A percentile compares a stretch with the other conserved stretches of the same genome.
Evolutionary conservation across 2,113 vertebrate species (phyloP).

Genomic region (Brienomyrus longianalis): DNA sequence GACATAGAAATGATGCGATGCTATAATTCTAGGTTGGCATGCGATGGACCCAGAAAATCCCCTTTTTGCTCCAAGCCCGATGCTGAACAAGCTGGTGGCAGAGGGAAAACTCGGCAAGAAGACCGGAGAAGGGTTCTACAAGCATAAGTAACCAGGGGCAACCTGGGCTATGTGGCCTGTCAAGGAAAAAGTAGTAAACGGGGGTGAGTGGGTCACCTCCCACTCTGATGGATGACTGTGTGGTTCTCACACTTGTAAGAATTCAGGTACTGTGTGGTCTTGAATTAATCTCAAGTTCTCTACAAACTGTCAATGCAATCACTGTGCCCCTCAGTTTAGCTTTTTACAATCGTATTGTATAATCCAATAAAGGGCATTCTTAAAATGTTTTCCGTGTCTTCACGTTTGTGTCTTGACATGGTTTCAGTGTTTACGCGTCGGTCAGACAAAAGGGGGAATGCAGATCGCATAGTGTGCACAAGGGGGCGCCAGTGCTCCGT

Average conservation of each 20-base stretch:
- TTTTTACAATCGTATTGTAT: background rate
- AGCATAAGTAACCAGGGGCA: slow-evolving; percentile 66
- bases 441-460: background rate
- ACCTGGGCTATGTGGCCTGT: background rate
- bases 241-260: background rate
- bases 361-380: background rate
- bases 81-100: slow-evolving; percentile 77
- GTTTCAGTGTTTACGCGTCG: background rate
- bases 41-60: slow-evolving; percentile 69
- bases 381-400: background rate
- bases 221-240: background rate
- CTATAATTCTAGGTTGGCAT: slow-evolving; percentile 71
- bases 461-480: background rate
- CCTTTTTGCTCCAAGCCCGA: slow-evolving; percentile 65
- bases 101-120: slow-evolving; percentile 90
- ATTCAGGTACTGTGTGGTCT: background rate
- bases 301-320: background rate
- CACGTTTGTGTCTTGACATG: background rate
- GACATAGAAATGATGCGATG: background rate
- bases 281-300: background rate
- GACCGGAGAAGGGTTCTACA: slow-evolving; percentile 91
- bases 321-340: background rate
- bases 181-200: background rate
- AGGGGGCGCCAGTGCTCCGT: background rate
- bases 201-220: background rate